phyloP scores from a whole-genome alignment of 2,888 invertebrate species.

The Diaphora mendica region DNA sequence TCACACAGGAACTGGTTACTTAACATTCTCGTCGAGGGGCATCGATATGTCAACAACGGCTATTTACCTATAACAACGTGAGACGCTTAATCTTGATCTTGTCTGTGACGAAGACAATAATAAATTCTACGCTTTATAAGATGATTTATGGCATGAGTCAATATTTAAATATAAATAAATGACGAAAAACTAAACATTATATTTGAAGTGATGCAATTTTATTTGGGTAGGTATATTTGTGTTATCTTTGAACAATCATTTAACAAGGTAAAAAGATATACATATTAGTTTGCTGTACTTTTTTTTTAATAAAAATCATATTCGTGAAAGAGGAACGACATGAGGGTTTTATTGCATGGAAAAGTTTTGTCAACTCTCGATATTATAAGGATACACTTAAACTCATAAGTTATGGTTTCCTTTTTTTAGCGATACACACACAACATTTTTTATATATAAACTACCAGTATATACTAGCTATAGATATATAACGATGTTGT shows the following conservation, averaged over 20 bases:
- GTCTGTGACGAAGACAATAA: conserved; percentile 5
- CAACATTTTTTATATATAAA: no score
- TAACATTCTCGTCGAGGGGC: conserved; percentile 9
- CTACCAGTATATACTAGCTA: no score
- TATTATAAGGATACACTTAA: no score
- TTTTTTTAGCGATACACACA: no score
- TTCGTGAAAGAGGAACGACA: no score
- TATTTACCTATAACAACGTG: conserved; percentile 10
- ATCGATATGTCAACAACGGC: conserved; percentile 6
- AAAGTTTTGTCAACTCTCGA: no score
- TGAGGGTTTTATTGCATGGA: no score
- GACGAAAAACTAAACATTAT: no score
- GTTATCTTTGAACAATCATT: neutral
- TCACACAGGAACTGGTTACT: conserved; percentile 16
- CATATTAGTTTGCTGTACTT: neutral
- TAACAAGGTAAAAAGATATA: neutral
- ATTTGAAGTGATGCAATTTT: neutral
- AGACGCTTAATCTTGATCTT: neutral
- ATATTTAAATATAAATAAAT: neutral
- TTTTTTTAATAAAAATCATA: neutral
- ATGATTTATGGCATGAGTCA: neutral
- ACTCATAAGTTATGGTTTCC: no score
- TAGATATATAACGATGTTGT: neutral
- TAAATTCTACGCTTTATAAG: neutral
- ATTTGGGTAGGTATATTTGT: neutral